These are phyloP conservation scores for Acanthococcus lagerstroemiae DNA, from an alignment of 2,888 invertebrate species.

Conservation along the genomic window DNA sequence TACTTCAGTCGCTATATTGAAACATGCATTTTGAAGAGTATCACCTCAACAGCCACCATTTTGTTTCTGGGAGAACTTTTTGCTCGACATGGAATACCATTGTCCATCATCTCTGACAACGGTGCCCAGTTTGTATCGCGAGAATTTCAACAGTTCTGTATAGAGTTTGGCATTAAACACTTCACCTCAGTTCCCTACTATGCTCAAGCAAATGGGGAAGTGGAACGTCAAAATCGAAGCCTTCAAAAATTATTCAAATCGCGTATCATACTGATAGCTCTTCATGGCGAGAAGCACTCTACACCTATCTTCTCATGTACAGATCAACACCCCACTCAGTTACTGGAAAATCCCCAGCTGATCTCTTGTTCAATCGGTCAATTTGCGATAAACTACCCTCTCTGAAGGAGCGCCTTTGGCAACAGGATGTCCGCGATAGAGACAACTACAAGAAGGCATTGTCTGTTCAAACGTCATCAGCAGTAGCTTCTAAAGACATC, in stretches of 20 bases:
- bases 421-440: neutral
- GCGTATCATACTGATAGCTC: neutral
- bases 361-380: neutral
- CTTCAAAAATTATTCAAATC: neutral
- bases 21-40: neutral
- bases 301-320: neutral
- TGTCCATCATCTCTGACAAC: neutral
- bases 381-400: neutral
- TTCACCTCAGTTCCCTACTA: neutral
- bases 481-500: neutral
- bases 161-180: neutral
- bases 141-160: neutral
- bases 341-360: neutral
- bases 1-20: neutral
- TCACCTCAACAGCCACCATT: neutral
- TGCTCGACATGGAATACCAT: neutral
- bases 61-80: neutral
- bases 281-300: neutral
- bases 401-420: neutral
- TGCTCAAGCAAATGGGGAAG: constrained; percentile 6
- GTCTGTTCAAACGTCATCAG: too few species aligned
- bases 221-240: neutral
- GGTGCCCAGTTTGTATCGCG: neutral
- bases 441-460: neutral
- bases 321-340: neutral